Evolutionary conservation across 2,888 invertebrate species (phyloP).

Genomic region (Coleophora flavipennella): DNA sequence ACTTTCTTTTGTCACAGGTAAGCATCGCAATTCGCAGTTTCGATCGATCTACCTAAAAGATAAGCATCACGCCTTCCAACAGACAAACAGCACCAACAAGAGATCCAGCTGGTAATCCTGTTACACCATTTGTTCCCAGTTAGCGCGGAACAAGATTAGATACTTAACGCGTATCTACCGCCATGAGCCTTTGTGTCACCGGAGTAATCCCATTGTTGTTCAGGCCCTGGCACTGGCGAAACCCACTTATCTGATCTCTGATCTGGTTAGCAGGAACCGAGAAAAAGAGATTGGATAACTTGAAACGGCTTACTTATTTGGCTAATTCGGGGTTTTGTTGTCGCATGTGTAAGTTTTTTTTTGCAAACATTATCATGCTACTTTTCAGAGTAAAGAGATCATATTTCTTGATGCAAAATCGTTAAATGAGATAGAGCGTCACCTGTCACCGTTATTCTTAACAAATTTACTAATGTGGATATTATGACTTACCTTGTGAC

Average conservation of each 20-base stretch:
- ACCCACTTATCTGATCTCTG: constrained; percentile 22
- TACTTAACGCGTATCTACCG: constrained; percentile 30
- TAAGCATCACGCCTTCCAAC: constrained; percentile 20
- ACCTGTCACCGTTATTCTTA: too few relatives aligned
- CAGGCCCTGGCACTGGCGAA: constrained; percentile 28
- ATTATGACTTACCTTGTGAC: too few relatives aligned
- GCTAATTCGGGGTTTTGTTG: constrained; percentile 9
- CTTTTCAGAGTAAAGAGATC: too few relatives aligned
- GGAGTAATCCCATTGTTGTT: constrained; percentile 52
- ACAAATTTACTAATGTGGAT: too few relatives aligned
- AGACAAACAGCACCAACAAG: constrained; percentile 7
- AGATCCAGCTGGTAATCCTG: constrained; percentile 38
- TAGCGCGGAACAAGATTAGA: constrained; percentile 52
- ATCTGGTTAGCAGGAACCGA: constrained; percentile 18
- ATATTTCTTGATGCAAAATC: too few relatives aligned
- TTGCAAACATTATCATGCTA: too few relatives aligned
- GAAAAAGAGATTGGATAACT: constrained; percentile 30
- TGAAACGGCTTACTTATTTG: constrained; percentile 21
- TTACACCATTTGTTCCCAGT: constrained; percentile 40
- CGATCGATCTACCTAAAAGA: constrained; percentile 13
- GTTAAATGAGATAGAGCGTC: too few relatives aligned
- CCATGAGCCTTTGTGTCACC: constrained; percentile 43
- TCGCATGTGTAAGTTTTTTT: too few relatives aligned
- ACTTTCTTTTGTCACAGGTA: constrained; percentile 32
- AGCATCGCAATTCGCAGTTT: constrained; percentile 29